Conservation (phyloP, 1,140 invertebrate species). For the Thalassaphorura encarpata region DNA sequence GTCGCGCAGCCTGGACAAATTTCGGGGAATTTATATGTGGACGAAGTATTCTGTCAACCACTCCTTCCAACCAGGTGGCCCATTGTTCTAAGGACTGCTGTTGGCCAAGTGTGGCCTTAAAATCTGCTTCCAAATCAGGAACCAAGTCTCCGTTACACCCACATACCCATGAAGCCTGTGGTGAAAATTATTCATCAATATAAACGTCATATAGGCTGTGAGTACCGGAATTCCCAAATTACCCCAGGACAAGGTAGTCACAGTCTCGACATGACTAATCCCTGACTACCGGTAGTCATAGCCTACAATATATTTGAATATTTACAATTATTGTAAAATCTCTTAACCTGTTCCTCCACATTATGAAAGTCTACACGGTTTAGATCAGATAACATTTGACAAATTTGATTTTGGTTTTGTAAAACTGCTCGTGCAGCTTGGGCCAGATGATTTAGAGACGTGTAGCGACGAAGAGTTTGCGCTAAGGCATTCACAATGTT, state of each 20-base stretch:
- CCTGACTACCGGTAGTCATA: too few species aligned
- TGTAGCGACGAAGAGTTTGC: conserved; percentile 89
- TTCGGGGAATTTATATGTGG: conserved; percentile 72
- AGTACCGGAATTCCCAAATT: too few species aligned
- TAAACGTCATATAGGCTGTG: too few species aligned
- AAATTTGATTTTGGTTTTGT: conserved; percentile 89
- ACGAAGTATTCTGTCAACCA: conserved; percentile 58
- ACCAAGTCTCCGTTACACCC: conserved; percentile 83
- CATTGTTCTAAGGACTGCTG: conserved; percentile 92
- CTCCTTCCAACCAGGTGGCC: conserved; percentile 91
- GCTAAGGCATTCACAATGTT: conserved; percentile 82
- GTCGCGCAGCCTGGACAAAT: conserved; percentile 80
- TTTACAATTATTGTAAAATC: background rate
- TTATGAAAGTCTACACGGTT: conserved; percentile 96
- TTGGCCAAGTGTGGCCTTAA: conserved; percentile 83
- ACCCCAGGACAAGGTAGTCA: too few species aligned
- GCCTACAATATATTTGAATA: conserved; percentile 1
- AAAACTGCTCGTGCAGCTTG: conserved; percentile 91
- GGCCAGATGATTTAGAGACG: conserved; percentile 96
- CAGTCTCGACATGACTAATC: too few species aligned
- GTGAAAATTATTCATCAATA: conserved; percentile 8
- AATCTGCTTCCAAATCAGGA: conserved; percentile 78
- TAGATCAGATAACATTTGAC: conserved; percentile 93
- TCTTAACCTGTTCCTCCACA: conserved; percentile 66
- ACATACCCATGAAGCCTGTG: conserved; percentile 92